Evolutionary conservation across 2,888 invertebrate genomes (phyloP), one percentile per base, ranked within the genome.

Genomic region (Andrena chrysosceles): DNA sequence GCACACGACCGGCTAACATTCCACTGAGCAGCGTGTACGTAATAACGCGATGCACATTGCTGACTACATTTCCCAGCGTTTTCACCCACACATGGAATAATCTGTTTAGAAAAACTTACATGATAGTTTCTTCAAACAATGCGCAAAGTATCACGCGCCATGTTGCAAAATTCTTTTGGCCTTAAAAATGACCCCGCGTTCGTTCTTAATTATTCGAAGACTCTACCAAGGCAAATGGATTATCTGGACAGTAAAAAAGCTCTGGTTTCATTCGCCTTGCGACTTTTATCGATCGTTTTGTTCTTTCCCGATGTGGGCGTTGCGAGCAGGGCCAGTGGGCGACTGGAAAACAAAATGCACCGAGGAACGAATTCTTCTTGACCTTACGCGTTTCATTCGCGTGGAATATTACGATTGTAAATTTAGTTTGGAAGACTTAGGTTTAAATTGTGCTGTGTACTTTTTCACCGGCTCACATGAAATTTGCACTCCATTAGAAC

Each of bases 271-370:
- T 35, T 6, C 16, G 54, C 35, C 63, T 13, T 13, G 1, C 59
- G 16, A 66, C 49, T 20, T 16, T 4, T 5, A 48, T 56, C 63
- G 20, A 49, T 67, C 23, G 54, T 62, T 66, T 77, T 52, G 63
- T 75, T 70, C 56, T 69, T 59, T 31, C 31, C 0, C 6, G 26
- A 23, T 13, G 75, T 75, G 75, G 79, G 75, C 29, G 68, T 68
- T 42, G 42, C 23, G 56, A 63, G 63, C 26, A 35, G 29, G 33
- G 29, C 54, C 62, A 23, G 68, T 31, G 31, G 35, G 64, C 75
- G 56, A 48, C 56, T 79, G 75, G 49, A 66, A 64, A 75, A 16
- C 42, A 5, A 59, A 75, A 75, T 64, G 23, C 33, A 16, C 20
- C n/a, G 20, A 33, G 29, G 33, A 56, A 78, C 54, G 48, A 64